These are phyloP conservation scores for Doris montereyensis DNA, from an alignment of 2,888 invertebrate species.

Conservation along the genomic window DNA sequence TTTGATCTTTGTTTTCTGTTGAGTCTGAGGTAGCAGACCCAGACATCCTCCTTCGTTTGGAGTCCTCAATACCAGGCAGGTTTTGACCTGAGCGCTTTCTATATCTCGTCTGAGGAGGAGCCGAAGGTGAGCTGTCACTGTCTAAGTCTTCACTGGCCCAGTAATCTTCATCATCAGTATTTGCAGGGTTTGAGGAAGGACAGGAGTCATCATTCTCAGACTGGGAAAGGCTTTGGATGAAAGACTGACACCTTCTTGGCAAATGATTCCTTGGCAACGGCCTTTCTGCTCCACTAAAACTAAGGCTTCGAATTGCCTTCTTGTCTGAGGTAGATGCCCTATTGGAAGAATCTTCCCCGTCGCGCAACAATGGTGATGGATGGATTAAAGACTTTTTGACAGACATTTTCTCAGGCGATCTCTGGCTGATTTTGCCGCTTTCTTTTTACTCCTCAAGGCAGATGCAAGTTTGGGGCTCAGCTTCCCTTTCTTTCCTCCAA, in stretches of 20 bases:
- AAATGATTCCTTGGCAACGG: too few relatives aligned
- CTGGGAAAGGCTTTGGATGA: neutral
- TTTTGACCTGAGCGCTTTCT: neutral
- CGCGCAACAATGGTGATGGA: conserved; percentile 32
- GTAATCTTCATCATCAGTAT: conserved; percentile 33
- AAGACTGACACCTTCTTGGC: too few relatives aligned
- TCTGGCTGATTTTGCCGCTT: conserved; percentile 27
- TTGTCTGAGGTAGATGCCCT: too few relatives aligned
- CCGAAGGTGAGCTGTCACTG: conserved; percentile 11
- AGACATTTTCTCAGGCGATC: conserved; percentile 23
- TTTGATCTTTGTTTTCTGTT: neutral
- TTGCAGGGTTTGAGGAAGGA: neutral
- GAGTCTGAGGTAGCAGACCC: neutral
- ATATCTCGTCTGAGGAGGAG: neutral
- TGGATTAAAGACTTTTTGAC: conserved; percentile 25
- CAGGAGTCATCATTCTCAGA: conserved; percentile 7
- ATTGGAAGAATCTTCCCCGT: too few relatives aligned
- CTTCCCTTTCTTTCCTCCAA: neutral
- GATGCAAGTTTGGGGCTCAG: conserved; percentile 27
- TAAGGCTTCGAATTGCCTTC: too few relatives aligned
- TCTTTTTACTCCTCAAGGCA: conserved; percentile 29
- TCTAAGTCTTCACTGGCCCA: conserved; percentile 33
- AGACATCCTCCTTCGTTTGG: neutral
- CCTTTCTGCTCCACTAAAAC: too few relatives aligned
- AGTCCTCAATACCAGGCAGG: neutral